Evolutionary conservation across 1,140 invertebrate species (phyloP), one percentile per base, ranked within the genome.

Genomic region (Zaprionus taronus): DNA sequence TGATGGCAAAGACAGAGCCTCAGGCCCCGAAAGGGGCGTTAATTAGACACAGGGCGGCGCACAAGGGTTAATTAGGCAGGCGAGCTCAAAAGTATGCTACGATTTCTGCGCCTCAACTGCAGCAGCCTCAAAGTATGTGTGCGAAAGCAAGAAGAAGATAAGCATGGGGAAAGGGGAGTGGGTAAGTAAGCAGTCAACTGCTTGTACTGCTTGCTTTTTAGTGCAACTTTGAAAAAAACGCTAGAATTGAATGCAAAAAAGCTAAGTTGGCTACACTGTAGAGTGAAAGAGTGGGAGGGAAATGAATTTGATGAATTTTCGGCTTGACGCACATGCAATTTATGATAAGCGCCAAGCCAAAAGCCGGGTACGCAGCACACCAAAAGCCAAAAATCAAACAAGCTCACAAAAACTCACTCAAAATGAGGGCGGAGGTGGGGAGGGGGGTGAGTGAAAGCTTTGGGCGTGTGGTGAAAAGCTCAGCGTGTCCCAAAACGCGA

Each of bases 391-490:
- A 47, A 17, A n/a, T n/a, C 41, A 17, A 47, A 47, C n/a, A 47
- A 47, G n/a, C 41, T n/a, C 0, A 9, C 6, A 1, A 20, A 47
- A 47, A 47, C n/a, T 9, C 20, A 47, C 65, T 56, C 64, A 15
- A 28, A 31, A n/a, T 4, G 12, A 22, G 47, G 20, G 1, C 20
- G 4, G 15, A 0, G n/a, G 5, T 9, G 0, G 17, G 7, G 0
- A 28, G 44, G 9, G 14, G 12, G 24, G 34, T 56, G 83, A 86
- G 83, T 81, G 61, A 31, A 58, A 63, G 69, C 55, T 57, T 41
- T 55, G 53, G 12, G 47, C 2, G 4, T 51, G 51, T 73, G 83
- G 83, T 86, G 83, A 72, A 86, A 86, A 86, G 83, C 83, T 85
- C 1, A 4, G 17, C 17, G 36, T 83, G 83, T 87, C 83, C 83